Evolutionary conservation across 2,888 invertebrate species (phyloP).

Genomic region (Pseudococcus viburni): DNA sequence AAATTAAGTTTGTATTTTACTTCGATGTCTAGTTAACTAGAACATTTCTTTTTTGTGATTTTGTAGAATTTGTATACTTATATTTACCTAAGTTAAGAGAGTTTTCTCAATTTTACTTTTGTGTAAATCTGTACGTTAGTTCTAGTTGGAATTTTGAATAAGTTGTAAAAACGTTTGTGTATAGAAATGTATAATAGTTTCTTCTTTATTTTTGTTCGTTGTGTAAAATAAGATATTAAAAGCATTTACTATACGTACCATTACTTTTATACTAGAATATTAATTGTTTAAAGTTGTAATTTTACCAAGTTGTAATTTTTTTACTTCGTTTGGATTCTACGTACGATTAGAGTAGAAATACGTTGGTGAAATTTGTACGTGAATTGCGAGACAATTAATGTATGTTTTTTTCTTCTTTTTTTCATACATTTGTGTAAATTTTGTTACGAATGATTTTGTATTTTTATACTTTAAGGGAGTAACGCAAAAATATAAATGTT

Average conservation of each 20-base stretch:
- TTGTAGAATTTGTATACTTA: not conserved
- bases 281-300: not conserved
- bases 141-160: not conserved
- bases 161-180: not conserved
- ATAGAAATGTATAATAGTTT: not conserved
- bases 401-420: constrained; percentile 21
- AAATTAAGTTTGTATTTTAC: constrained; percentile 2
- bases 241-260: constrained; percentile 51
- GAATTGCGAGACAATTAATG: not conserved
- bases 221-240: constrained; percentile 6
- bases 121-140: not conserved
- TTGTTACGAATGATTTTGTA: constrained; percentile 36
- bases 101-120: not conserved
- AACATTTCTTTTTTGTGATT: constrained; percentile 11
- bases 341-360: not conserved
- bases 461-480: constrained; percentile 10
- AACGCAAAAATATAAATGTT: constrained; percentile 26
- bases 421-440: constrained; percentile 10
- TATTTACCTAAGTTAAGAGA: not conserved
- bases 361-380: not conserved
- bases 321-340: not conserved
- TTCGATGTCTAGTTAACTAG: not conserved
- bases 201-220: constrained; percentile 1
- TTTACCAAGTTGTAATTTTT: constrained; percentile 35
- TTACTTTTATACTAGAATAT: constrained; percentile 24